A percentile compares a stretch with the other conserved stretches of the same genome.
These are phyloP conservation scores for Melanerpes aurifrons DNA, from an alignment of 2,113 vertebrate genomes.

Conservation along the genomic window DNA sequence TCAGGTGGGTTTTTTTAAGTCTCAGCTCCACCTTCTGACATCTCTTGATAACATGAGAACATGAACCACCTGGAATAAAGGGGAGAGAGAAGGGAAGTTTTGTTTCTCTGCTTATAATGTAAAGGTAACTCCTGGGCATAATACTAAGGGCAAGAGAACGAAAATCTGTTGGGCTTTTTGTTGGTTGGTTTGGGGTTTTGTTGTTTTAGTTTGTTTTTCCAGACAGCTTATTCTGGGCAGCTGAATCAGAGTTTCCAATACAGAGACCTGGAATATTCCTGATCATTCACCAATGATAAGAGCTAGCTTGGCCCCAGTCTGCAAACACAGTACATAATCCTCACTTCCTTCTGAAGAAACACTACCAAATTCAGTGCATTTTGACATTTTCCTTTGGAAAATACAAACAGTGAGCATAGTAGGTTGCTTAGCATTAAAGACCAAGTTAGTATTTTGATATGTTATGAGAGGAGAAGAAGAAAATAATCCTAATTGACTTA, in stretches of 20 bases:
- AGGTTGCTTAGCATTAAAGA: background rate
- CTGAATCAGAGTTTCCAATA: background rate
- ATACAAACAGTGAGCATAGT: background rate
- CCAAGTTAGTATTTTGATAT: background rate
- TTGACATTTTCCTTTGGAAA: background rate
- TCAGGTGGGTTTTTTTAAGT: background rate
- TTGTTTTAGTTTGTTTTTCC: background rate
- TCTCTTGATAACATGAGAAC: background rate
- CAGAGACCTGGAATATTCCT: background rate
- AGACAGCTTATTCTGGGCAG: background rate
- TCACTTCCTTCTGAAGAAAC: background rate
- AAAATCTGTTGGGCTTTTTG: accelerated
- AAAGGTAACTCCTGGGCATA: background rate
- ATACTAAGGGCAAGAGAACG: background rate
- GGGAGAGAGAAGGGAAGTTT: background rate
- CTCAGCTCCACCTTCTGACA: background rate
- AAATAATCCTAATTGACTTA: background rate
- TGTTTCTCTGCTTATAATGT: background rate
- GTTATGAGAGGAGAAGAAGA: background rate
- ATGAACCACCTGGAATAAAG: background rate
- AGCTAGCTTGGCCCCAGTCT: background rate
- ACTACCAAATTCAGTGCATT: background rate
- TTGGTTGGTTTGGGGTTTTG: too few relatives aligned
- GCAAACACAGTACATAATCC: background rate
- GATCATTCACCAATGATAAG: background rate